Conservation (phyloP, 2,888 invertebrate genomes). For the Macrophya alboannulata region DNA sequence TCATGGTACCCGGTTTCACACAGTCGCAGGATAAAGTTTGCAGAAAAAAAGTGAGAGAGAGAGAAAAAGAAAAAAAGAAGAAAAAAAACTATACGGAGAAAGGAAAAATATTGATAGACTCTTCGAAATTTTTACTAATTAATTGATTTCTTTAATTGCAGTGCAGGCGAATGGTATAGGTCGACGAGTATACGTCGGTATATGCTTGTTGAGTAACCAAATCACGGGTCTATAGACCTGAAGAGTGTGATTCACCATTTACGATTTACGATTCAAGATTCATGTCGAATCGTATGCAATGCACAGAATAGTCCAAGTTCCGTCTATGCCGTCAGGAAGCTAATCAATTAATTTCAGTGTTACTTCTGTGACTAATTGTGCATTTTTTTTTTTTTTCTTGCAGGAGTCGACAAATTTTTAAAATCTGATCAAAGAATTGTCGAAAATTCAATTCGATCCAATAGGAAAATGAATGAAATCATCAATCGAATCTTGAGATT, state of each 20-base stretch:
- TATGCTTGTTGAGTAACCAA: constrained; percentile 19
- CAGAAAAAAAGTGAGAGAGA: too few species aligned
- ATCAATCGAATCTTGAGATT: neutral
- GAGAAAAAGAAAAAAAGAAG: too few species aligned
- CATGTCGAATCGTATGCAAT: constrained; percentile 2
- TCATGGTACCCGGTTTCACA: neutral
- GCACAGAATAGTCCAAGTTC: neutral
- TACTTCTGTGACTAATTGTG: neutral
- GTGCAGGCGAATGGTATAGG: neutral
- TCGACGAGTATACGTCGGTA: neutral
- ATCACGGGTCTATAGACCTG: neutral
- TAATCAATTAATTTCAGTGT: constrained; percentile 32
- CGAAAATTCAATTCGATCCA: neutral
- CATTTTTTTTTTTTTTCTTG: too few species aligned
- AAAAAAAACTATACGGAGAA: too few species aligned
- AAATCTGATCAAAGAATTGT: neutral
- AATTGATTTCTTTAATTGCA: neutral
- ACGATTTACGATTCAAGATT: constrained; percentile 8
- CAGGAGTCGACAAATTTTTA: neutral
- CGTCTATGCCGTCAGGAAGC: constrained; percentile 35
- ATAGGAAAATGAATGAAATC: neutral
- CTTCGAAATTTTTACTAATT: neutral
- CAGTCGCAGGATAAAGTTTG: neutral
- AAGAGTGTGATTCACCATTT: constrained; percentile 19
- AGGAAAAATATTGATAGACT: neutral